Base-by-base conservation (phyloP, 1,140 invertebrate genomes). In the Sycophila sp. region DNA sequence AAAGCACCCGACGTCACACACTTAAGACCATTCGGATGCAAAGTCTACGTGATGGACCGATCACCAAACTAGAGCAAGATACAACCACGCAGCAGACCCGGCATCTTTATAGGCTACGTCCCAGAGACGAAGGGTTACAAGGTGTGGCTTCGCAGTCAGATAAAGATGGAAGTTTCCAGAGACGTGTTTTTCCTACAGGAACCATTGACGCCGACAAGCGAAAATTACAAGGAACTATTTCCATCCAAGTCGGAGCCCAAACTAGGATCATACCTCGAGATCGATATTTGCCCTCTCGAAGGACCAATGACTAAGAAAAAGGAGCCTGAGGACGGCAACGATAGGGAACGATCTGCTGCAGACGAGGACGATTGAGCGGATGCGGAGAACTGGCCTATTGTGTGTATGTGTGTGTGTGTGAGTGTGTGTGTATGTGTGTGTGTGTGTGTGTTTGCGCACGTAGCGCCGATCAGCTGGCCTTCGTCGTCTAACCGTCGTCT, bases 31-130 rank as follows among this genome's bases (percentile, higher is more conserved):
- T 75, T 76, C 42, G 74, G 71, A 2, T 65, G 62, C 28, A 42
- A 59, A 15, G 73, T 65, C 19, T 74, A 47, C 42, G 26, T 73
- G 13, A 47, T 62, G 63, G 24, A 73, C 22, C 64, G 38, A 47
- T 22, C 51, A 58, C 45, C 60, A 40, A 38, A 56, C 22, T 40
- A 32, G 17, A 26, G 34, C 2, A 78, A 75, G 34, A 32, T 67
- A 1, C 64, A 72, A 40, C 42, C 42, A n/a, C 53, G 69, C 38
- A n/a, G 63, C 1, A 68, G 47, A 42, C 72, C 71, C 30, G 71
- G 71, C n/a, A 68, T 72, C n/a, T 66, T 78, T 28, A 34, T 78
- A 4, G 73, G 75, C 10, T 55, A 55, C 30, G 1, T 1, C 72
- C 71, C 32, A 30, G 55, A 74, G 34, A 51, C 69, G 2, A 75